Evolutionary conservation across 2,797 vertebrate genomes (phyloP), one percentile per base, ranked within the genome.

Genomic region (Paratrypauchen microcephalus): DNA sequence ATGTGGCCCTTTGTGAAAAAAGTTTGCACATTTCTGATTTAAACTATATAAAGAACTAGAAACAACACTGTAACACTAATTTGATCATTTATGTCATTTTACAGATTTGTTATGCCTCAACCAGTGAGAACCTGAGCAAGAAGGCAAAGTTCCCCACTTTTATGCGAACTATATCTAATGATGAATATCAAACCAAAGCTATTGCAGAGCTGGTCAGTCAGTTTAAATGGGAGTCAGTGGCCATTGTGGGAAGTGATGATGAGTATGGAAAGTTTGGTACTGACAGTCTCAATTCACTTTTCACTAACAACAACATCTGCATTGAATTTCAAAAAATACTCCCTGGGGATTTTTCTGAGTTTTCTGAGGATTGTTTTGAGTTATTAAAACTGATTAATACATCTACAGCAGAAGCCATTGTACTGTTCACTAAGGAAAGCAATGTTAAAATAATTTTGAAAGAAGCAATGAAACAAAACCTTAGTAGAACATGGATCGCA

Each of bases 401-500:
- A 0, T 88, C 85, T 2, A 23, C 32, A 0, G 86, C 90, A 0
- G 90, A 91, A 69, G 90, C 77, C 24, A 64, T 91, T 45, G 78
- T 91, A 62, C 0, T 91, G 16, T 91, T 92, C 75, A 91, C 90
- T 5, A 58, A 76, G 23, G 28, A 0, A 1, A 0, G 9, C 12
- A 85, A 87, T 41, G 83, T 72, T 41, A 4, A 9, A 0, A 0
- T 82, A 6, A 78, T 91, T 68, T 52, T 91, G 16, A 0, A 65
- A n/a, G 70, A 1, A 36, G 86, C 66, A 0, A 58, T 84, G 26
- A 12, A 54, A 6, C 0, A 3, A 5, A 59, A 47, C 0, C n/a
- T 88, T 19, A 84, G 79, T 54, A 82, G 83, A 71, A 90, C 81
- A 1, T 92, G 88, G 90, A 86, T 91, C 55, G 91, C 87, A 18